Evolutionary conservation across 1,140 invertebrate genomes (phyloP).

Genomic region (Bursaphelenchus mucronatus): DNA sequence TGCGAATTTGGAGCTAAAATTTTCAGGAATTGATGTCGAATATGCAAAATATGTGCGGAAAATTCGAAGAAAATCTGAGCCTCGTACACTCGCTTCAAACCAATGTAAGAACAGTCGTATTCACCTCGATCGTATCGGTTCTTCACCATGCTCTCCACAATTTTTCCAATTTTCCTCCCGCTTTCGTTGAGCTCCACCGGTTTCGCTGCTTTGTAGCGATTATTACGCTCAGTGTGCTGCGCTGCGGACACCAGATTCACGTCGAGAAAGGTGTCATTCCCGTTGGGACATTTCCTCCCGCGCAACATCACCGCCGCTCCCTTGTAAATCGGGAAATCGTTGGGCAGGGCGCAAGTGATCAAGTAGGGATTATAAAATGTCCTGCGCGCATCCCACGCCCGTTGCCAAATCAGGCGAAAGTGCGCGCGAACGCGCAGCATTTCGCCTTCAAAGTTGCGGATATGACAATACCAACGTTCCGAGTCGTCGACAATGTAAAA

Average conservation of each 20-base stretch:
- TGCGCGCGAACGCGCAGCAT: conserved; percentile 14
- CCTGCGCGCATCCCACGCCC: conserved; percentile 54
- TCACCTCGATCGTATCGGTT: no score
- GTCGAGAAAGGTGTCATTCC: conserved; percentile 7
- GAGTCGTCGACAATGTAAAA: conserved; percentile 27
- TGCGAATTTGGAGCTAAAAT: no score
- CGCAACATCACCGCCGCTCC: conserved; percentile 10
- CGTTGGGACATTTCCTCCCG: conserved; percentile 22
- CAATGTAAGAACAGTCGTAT: no score
- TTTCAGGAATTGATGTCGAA: no score
- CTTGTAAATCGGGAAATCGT: background rate
- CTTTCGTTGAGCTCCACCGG: background rate
- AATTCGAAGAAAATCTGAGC: no score
- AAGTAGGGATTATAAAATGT: conserved; percentile 52
- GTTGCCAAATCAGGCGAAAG: conserved; percentile 48
- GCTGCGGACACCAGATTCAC: conserved; percentile 10
- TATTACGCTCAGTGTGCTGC: conserved; percentile 1
- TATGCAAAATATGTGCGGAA: no score
- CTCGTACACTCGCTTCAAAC: no score
- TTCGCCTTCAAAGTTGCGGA: background rate
- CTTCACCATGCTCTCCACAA: no score
- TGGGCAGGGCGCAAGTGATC: conserved; percentile 53
- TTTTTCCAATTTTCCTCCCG: no score
- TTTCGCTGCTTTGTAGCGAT: background rate
- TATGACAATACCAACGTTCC: conserved; percentile 21